A percentile compares a stretch with the other conserved stretches of the same genome.
These are phyloP conservation scores for Eupsilia transversa DNA, from an alignment of 2,888 invertebrate genomes.

Conservation along the genomic window DNA sequence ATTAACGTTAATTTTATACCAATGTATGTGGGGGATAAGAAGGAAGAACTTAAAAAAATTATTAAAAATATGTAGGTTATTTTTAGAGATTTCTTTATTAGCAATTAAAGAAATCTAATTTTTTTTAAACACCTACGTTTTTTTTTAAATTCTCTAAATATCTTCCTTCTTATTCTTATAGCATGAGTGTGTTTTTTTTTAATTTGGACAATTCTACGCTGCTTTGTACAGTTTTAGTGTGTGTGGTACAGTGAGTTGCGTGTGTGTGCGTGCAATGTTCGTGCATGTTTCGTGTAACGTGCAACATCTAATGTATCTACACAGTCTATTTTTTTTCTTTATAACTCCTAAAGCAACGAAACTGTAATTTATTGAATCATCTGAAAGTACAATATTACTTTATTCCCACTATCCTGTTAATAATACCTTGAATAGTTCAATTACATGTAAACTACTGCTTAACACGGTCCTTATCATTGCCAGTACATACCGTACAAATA, in stretches of 20 bases:
- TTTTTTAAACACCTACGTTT: too few relatives aligned
- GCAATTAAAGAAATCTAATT: neutral
- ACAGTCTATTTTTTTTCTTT: slow-evolving; percentile 2
- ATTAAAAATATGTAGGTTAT: too few relatives aligned
- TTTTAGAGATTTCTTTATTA: too few relatives aligned
- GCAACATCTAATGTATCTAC: slow-evolving; percentile 48
- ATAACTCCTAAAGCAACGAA: slow-evolving; percentile 8
- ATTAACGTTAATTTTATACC: slow-evolving; percentile 48
- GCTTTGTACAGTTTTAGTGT: slow-evolving; percentile 52
- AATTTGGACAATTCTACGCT: slow-evolving; percentile 26
- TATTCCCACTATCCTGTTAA: neutral
- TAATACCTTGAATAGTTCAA: neutral
- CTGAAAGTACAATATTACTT: slow-evolving; percentile 2
- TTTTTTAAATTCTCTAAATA: neutral
- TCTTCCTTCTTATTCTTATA: slow-evolving; percentile 51
- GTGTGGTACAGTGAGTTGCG: slow-evolving; percentile 40
- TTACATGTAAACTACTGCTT: neutral
- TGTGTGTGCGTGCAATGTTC: slow-evolving; percentile 60
- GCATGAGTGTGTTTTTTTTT: slow-evolving; percentile 23
- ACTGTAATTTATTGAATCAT: neutral
- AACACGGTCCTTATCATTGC: neutral
- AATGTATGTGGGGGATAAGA: slow-evolving; percentile 48
- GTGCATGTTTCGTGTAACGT: slow-evolving; percentile 57
- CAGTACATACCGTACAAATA: neutral
- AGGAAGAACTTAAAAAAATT: slow-evolving; percentile 19